Base-by-base conservation (phyloP, 2,113 vertebrate species). In the Anas platyrhynchos region DNA sequence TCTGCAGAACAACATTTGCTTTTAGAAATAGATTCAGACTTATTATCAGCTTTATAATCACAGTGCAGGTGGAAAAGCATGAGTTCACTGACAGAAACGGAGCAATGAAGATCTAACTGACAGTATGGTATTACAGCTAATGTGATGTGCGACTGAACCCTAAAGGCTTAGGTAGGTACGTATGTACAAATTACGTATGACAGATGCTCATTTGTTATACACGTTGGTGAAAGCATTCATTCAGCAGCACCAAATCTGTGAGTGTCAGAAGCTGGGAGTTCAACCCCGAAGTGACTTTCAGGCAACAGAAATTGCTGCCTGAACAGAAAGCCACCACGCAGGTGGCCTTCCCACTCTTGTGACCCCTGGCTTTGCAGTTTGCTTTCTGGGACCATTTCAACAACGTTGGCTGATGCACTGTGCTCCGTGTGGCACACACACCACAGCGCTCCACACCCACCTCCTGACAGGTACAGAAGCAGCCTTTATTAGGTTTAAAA, bases 351-450 rank as follows among this genome's bases (percentile, higher is more conserved):
- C 75, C 31, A 11, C 27, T 69, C 32, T 50, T 71, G n/a, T 59
- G 46, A 22, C 18, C 50, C 5, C 5, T 46, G 50, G 29, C 73
- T 69, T 65, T 0, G 0, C 13, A 52, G 25, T 25, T 80, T 55
- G 27, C 11, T 52, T 81, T 66, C 68, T 61, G 43, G 71, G 27
- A 13, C 48, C 66, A 50, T 78, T 74, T 67, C 41, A 85, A 22
- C 26, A 56, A 13, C 7, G 31, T 50, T 14, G 36, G 38, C 43
- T 78, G 32, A 66, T 8, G 46, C n/a, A 59, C 27, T 13, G 3
- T 2, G 3, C 16, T 68, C 31, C 21, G 15, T 1, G 44, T 21
- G 26, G 48, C 36, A 61, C 1, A 56, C 6, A 71, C 18, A 54
- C 1, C 44, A 48, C 7, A 65, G 43, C 14, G 8, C 26, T 67